Evolutionary conservation across 2,797 vertebrate genomes (phyloP), one percentile per base, ranked within the genome.

Genomic region (Columba guinea): DNA sequence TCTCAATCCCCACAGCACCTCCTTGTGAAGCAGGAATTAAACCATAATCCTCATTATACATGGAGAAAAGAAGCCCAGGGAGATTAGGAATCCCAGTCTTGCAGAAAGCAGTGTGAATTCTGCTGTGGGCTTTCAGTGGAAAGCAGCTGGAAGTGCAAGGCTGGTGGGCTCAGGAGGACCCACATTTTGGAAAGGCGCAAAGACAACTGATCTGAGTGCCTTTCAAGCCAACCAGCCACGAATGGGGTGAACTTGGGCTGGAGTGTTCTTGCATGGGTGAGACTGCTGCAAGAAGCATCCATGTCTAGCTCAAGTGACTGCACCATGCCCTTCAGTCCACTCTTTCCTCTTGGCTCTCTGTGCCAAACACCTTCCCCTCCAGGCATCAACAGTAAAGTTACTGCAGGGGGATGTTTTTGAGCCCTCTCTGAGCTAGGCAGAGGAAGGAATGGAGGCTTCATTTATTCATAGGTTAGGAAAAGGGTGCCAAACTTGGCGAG

Each of bases 11-110:
- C 89, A 74, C 89, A 87, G 93, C 92, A 94, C 90, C 81, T 78
- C 81, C 78, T 92, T 94, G 95, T 70, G 93, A 92, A 93, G 89
- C 89, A 75, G 68, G 84, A 96, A 95, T 90, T 95, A 95, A 89
- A 80, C 56, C 78, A 10, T 89, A 96, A 95, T 95, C 95, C 93
- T 95, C 81, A 58, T 92, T 90, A 76, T 48, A 65, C 34, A 0
- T 0, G 53, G 87, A 83, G 83, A 65, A 94, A 91, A 92, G 71
- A n/a, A 95, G 17, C 32, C 64, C 49, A 3, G 53, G 78, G 68
- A 70, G 94, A 83, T 94, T 26, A 90, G 91, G 90, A 93, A 83
- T 53, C 71, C 75, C 68, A 30, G 78, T 63, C 87, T 52, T 4
- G 49, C 52, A 52, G 74, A 76, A 49, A 59, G 73, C 48, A 24